Evolutionary conservation across 2,888 invertebrate species (phyloP), one percentile per base, ranked within the genome.

Genomic region (Drosophila leonis): DNA sequence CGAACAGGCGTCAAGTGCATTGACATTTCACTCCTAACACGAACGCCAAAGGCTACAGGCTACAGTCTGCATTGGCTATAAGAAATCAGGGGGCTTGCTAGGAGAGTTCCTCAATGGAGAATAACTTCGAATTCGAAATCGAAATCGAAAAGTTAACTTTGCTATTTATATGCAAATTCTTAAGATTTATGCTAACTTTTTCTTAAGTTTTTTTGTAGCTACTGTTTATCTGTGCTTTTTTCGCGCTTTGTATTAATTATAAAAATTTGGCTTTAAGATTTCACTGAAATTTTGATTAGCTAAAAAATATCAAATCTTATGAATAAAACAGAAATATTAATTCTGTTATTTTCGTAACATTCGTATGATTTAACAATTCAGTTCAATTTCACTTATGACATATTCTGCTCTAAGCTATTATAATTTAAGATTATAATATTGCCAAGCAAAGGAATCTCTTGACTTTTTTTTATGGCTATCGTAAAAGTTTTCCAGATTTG

Each of bases 1-100:
- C 48, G 66, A 49, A 29, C 56, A 71, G 82, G 79, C 83, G 83
- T 72, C 86, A 75, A 88, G 83, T 83, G 73, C 83, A 89, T 70
- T 86, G 82, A 82, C 82, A 67, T 73, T 55, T 57, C 63, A 48
- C 44, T 18, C 54, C 54, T 39, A 37, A 37, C 24, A 35, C n/a
- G 33, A 59, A 42, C 24, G 64, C 46, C 39, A 49, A 7, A 13
- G 41, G 48, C 64, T 31, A 80, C 66, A 64, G 80, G 63, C 66
- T 37, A 61, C 41, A 64, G 80, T 60, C 66, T 37, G 61, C 41
- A 44, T 35, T 65, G 80, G 49, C 55, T 80, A 75, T 59, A 55
- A 37, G 62, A 37, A 65, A 76, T 62, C 31, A 29, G 9, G 49
- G 2, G 33, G 2, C 3, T 12, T 1, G 10, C 49, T 10, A 3